Evolutionary conservation across 1,140 invertebrate genomes (phyloP).

Genomic region (Hylaeus anthracinus): DNA sequence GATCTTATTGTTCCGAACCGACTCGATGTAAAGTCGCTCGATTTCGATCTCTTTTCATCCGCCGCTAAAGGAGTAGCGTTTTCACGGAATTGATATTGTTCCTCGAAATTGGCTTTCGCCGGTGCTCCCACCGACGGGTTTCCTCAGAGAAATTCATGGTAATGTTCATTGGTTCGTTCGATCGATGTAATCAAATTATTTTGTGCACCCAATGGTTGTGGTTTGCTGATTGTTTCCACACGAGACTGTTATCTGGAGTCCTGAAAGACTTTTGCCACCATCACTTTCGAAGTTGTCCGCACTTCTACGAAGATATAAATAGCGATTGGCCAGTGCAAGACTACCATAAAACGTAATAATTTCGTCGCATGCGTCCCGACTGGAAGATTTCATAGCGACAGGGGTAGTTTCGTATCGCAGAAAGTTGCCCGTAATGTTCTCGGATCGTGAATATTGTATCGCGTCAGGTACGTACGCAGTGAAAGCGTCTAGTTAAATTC

Average conservation of each 20-base stretch:
- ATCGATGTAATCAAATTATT: conserved; percentile 22
- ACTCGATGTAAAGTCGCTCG: background rate
- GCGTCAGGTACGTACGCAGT: too few species aligned
- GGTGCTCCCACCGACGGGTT: background rate
- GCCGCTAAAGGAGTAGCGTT: conserved; percentile 8
- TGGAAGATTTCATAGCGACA: too few species aligned
- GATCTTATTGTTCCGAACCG: background rate
- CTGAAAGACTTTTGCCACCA: background rate
- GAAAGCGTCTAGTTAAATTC: too few species aligned
- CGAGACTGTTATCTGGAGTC: too few species aligned
- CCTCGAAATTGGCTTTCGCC: conserved; percentile 26
- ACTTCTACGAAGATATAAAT: too few species aligned
- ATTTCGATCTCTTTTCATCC: background rate
- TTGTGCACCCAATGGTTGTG: background rate
- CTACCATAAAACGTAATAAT: too few species aligned
- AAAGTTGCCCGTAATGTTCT: too few species aligned
- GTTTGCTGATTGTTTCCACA: background rate
- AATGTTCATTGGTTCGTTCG: conserved; percentile 13
- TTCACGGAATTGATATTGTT: conserved; percentile 14
- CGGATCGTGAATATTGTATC: too few species aligned
- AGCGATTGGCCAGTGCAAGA: too few species aligned
- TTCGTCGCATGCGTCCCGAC: too few species aligned
- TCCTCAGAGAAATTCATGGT: background rate
- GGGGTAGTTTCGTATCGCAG: too few species aligned
- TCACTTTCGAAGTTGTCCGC: background rate